Evolutionary conservation across 2,113 vertebrate genomes (phyloP), one percentile per base, ranked within the genome.

Genomic region (Neotoma lepida): DNA sequence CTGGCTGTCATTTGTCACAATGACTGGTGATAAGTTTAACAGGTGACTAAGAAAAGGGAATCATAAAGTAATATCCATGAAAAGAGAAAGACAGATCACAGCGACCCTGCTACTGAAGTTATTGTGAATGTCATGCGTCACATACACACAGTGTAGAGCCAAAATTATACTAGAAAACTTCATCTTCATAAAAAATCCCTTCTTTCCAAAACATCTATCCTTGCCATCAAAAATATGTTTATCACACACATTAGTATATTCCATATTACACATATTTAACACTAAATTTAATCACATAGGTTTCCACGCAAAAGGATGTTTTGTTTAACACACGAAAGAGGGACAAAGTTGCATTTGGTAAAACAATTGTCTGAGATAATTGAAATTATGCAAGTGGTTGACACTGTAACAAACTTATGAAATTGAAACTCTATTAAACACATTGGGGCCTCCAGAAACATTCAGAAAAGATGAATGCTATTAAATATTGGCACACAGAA

Each of bases 341-440:
- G 2, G 4, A 6, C 51, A 56, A 70, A 26, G 26, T 6, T 58
- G 17, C 2, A 13, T 1, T 33, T 61, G 58, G 24, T 18, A 30
- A 78, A 89, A 88, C 14, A 94, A 41, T 0, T 70, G 9, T 14
- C 39, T 94, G 58, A 93, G 14, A 89, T 66, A 51, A 82, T 44
- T 22, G 8, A 90, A 92, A 93, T 74, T 64, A 76, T 76, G 17
- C 4, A 92, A 87, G 68, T 9, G 54, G 30, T 30, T 66, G 58
- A 77, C 2, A 63, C 84, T 81, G 15, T 92, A 49, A 87, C 9
- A 70, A 88, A 90, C 80, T 85, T 82, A 80, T 80, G 26, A 93
- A 93, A 73, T 46, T 92, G n/a, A 90, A 90, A 77, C 28, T 91
- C 10, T 44, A 2, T 58, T 89, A 8, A 54, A 13, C 46, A 86